A percentile compares a stretch with the other conserved stretches of the same genome.
These are phyloP conservation scores for Tachyglossus aculeatus DNA, from an alignment of 2,797 vertebrate species.

Conservation along the genomic window DNA sequence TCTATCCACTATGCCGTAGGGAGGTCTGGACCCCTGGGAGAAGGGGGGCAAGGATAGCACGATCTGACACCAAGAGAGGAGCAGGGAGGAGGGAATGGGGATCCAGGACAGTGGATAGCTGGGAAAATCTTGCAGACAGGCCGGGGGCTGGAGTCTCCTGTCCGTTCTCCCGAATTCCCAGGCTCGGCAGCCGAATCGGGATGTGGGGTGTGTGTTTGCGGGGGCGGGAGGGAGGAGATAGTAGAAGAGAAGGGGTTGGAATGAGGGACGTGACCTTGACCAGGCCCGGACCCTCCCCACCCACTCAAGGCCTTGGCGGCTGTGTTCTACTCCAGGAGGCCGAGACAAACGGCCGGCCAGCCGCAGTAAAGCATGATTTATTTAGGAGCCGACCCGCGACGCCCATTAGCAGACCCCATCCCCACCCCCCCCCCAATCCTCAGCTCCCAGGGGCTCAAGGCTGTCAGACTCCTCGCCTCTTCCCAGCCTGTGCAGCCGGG, in stretches of 20 bases:
- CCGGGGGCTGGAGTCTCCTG: too few relatives aligned
- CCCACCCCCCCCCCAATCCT: too few relatives aligned
- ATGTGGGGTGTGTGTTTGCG: too few relatives aligned
- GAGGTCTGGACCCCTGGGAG: neutral
- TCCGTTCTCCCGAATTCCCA: too few relatives aligned
- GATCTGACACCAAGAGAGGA: accelerated
- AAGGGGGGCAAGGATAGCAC: neutral
- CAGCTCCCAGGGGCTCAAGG: neutral
- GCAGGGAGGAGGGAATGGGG: too few relatives aligned
- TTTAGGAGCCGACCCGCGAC: constrained; percentile 8
- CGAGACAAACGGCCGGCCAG: constrained; percentile 15
- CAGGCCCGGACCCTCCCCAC: constrained; percentile 7
- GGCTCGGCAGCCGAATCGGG: too few relatives aligned
- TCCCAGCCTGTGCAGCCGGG: accelerated
- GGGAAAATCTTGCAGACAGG: too few relatives aligned
- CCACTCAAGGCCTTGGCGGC: neutral
- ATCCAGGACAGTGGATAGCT: too few relatives aligned
- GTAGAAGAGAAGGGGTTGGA: accelerated
- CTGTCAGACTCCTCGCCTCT: neutral
- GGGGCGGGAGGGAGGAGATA: too few relatives aligned
- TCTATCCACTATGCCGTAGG: too few relatives aligned
- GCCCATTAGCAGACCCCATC: neutral
- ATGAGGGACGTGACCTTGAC: accelerated
- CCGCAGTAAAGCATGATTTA: constrained; percentile 27
- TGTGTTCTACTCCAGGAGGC: constrained; percentile 16